Base-by-base conservation (phyloP, 2,888 invertebrate genomes). In the Mimachlamys varia region DNA sequence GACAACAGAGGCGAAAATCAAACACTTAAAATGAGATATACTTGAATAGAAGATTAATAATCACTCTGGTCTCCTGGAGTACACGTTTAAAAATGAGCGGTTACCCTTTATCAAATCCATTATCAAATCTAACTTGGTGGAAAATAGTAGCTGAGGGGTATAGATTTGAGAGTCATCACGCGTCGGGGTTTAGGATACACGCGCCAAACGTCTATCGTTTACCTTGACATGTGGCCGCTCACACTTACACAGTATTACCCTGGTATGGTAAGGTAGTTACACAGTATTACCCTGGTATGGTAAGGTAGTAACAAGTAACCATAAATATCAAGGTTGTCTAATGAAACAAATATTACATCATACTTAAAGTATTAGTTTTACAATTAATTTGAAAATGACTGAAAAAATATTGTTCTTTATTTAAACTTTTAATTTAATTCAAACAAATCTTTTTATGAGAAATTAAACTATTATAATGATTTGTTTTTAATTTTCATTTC, bases 61-160 rank as follows among this genome's bases (percentile, higher is more conserved):
- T 76, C 76, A 76, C 76, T 33, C 27, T 27, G 76, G 76, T 76
- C 3, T 33, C 27, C 76, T 76, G 33, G 22, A 76, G 76, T 76
- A 76, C 76, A 76, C 76, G 33, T 76, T 76, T 76, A 76, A 76
- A 58, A 76, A 76, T 76, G 76, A 76, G 76, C 76, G 27, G 76
- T 76, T 76, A 76, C 22, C 76, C 76, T 33, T 76, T 76, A 76
- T 76, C 76, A 33, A 33, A 76, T 76, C 76, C 33, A 33, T 76
- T 76, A 76, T 76, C 76, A 76, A 76, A 76, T 76, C 33, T 33
- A 76, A 76, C 76, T 76, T 33, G 76, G 33, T 76, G 76, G 27
- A 76, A 76, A 76, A 76, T 76, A 76, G 76, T 76, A 33, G 76
- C 76, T 76, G 76, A 76, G 33, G 76, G 76, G 76, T 76, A 76